Base-by-base conservation (phyloP, 2,113 vertebrate species). In the Elanoides forficatus region DNA sequence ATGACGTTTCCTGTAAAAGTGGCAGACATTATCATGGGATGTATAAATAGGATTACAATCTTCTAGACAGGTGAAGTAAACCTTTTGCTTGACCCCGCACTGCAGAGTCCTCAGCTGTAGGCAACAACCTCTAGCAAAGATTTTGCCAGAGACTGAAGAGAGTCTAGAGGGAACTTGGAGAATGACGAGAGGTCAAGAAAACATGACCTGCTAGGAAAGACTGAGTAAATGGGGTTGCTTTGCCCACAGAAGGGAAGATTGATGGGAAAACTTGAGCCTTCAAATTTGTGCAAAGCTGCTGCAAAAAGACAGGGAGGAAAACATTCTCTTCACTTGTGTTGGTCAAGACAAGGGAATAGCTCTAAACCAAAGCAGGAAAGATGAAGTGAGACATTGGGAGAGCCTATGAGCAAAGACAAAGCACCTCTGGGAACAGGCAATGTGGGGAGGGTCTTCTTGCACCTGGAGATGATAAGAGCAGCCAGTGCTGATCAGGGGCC, bases 181-280 rank as follows among this genome's bases (percentile, higher is more conserved):
- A 90, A 53, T 76, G 82, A 70, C 74, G 93, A 86, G 48, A 70
- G 71, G 74, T 86, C 85, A 96, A 68, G 40, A 80, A 79, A 92
- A 83, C 6, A 19, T 7, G 63, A 87, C 58, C 53, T 70, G 52
- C 66, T 34, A 53, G 79, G 58, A 86, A 80, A 80, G 62, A 72
- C 3, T 60, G 43, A 68, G 27, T 73, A 95, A 90, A 88, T 4
- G 30, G 75, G 14, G 40, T 29, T 82, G 68, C 13, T 87, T 70
- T 89, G 53, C 22, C 62, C 63, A 36, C 1, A 62, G 38, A 95
- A 88, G 36, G 20, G 45, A 84, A 60, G 43, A 82, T 9, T 67
- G 81, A 68, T 72, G 43, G 71, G 48, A 85, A 72, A 86, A 75
- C 11, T 21, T n/a, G 32, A 90, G 58, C 36, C 22, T 72, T 86